These are phyloP conservation scores for Selenia dentaria DNA, from an alignment of 2,888 invertebrate species.

Conservation along the genomic window DNA sequence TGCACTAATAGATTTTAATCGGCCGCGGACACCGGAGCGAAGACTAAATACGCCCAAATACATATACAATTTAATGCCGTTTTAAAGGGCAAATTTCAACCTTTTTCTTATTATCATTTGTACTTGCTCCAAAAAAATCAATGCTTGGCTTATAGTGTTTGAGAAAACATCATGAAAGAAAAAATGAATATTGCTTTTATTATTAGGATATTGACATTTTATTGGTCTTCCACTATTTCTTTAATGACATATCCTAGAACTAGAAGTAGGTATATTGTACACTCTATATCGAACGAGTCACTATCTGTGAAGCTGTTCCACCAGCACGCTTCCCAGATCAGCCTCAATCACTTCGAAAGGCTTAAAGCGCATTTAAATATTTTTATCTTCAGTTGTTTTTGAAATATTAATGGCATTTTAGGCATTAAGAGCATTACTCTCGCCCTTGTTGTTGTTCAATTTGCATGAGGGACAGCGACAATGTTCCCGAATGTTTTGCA, in stretches of 20 bases:
- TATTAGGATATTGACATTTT: no score
- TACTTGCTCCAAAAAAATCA: no score
- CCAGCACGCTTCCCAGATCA: conserved; percentile 25
- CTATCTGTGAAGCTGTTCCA: no score
- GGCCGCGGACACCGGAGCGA: conserved; percentile 53
- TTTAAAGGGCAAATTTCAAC: conserved; percentile 4
- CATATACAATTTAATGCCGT: conserved; percentile 35
- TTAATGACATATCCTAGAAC: no score
- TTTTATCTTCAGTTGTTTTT: conserved; percentile 79
- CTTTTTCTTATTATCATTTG: no score
- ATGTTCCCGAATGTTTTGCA: conserved; percentile 57
- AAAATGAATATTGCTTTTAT: no score
- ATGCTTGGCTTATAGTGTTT: no score
- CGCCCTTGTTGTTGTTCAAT: conserved; percentile 75
- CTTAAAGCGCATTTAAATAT: conserved; percentile 63
- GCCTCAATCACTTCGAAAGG: conserved; percentile 36
- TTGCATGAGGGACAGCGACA: conserved; percentile 21
- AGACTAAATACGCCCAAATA: conserved; percentile 45
- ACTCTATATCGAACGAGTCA: no score
- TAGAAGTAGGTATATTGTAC: no score
- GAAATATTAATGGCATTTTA: conserved; percentile 79
- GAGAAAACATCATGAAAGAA: no score
- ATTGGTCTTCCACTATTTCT: no score
- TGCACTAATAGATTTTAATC: conserved; percentile 81
- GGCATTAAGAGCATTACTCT: conserved; percentile 75